Conservation (phyloP, 2,888 invertebrate species). For the Busseola fusca region DNA sequence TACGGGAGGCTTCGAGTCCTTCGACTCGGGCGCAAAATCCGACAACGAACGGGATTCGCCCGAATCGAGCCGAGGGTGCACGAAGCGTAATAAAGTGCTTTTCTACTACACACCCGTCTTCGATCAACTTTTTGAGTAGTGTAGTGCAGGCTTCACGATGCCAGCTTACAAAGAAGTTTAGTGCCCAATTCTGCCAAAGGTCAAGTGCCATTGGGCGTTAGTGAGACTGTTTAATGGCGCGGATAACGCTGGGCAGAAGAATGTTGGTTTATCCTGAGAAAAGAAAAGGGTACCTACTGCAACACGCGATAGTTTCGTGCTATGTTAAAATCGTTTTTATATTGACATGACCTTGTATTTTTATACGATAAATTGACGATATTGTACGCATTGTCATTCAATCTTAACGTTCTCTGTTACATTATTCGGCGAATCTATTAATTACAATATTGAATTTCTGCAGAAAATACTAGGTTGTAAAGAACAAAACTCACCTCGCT, state of each 20-base stretch:
- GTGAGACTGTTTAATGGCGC: conserved; percentile 40
- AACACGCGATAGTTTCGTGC: conserved; percentile 10
- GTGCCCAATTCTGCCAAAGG: background rate
- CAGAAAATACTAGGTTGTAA: conserved; percentile 5
- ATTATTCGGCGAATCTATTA: background rate
- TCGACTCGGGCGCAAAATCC: no score
- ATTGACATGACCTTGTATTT: no score
- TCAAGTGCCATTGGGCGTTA: background rate
- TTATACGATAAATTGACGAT: background rate
- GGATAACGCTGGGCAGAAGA: conserved; percentile 21
- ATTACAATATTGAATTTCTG: background rate
- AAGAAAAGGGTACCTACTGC: background rate
- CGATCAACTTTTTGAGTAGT: no score
- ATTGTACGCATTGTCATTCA: background rate
- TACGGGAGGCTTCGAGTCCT: no score
- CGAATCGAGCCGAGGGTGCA: no score
- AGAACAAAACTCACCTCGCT: background rate
- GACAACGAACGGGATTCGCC: no score
- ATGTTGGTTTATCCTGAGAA: conserved; percentile 3
- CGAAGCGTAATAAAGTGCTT: no score
- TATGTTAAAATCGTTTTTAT: background rate
- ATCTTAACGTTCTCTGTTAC: background rate
- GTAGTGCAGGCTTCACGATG: background rate
- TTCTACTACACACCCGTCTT: no score
- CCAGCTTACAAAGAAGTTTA: background rate